Evolutionary conservation across 1,140 invertebrate genomes (phyloP).

Genomic region (Akabosia matsudoensis): DNA sequence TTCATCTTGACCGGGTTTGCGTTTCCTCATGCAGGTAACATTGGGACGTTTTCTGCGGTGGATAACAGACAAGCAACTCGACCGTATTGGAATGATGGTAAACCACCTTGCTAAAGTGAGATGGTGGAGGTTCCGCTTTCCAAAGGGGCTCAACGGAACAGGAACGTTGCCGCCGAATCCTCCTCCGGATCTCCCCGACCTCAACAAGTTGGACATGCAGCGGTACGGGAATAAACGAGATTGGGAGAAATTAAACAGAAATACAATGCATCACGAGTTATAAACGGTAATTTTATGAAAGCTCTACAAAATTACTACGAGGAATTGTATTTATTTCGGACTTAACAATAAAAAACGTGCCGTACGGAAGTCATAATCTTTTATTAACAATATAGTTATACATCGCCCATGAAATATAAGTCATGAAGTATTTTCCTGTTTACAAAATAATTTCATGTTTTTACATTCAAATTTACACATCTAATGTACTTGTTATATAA

Average conservation of each 20-base stretch:
- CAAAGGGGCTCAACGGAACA: constrained; percentile 2
- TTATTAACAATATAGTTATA: too few species aligned
- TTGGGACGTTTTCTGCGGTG: constrained; percentile 32
- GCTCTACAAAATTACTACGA: too few species aligned
- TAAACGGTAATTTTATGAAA: not conserved
- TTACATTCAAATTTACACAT: too few species aligned
- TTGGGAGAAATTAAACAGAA: not conserved
- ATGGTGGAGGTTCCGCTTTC: constrained; percentile 30
- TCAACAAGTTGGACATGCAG: not conserved
- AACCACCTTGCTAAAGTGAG: constrained; percentile 19
- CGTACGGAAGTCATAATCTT: too few species aligned
- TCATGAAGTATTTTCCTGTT: too few species aligned
- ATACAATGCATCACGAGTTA: not conserved
- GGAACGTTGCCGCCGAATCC: not conserved
- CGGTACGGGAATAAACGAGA: not conserved
- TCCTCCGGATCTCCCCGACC: not conserved
- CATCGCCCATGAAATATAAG: too few species aligned
- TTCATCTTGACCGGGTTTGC: not conserved
- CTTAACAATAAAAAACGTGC: too few species aligned
- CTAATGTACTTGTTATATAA: too few species aligned
- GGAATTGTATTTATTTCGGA: too few species aligned
- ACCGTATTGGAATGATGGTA: constrained; percentile 11
- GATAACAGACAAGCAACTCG: constrained; percentile 33
- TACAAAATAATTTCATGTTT: too few species aligned
- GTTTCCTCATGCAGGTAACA: constrained; percentile 29